These are phyloP conservation scores for Ganaspis sp. DNA, from an alignment of 1,140 invertebrate species.

Conservation along the genomic window DNA sequence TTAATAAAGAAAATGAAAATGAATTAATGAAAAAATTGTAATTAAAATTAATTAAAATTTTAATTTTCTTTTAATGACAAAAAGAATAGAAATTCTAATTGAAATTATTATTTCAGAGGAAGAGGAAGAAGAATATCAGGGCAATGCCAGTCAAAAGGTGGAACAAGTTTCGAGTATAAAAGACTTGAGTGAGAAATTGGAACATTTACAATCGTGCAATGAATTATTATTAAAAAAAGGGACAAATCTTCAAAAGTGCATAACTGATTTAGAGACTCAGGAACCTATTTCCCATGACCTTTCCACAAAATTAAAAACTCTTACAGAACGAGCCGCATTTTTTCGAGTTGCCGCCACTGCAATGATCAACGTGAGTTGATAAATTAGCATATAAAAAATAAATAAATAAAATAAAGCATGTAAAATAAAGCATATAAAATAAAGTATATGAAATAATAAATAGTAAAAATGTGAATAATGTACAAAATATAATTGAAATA, in stretches of 20 bases:
- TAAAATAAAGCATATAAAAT: no score
- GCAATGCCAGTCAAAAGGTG: slow-evolving; percentile 71
- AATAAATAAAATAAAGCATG: no score
- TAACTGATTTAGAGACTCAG: slow-evolving; percentile 89
- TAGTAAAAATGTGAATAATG: background rate
- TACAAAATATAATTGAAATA: slow-evolving; percentile 22
- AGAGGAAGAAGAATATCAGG: slow-evolving; percentile 86
- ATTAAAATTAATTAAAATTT: slow-evolving; percentile 19
- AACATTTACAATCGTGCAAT: slow-evolving; percentile 93
- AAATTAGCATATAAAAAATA: no score
- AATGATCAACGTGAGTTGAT: slow-evolving; percentile 93
- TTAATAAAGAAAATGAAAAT: no score
- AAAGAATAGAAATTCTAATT: slow-evolving; percentile 25
- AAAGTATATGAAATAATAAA: no score
- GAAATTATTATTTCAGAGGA: slow-evolving; percentile 80
- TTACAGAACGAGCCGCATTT: slow-evolving; percentile 92
- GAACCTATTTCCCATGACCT: slow-evolving; percentile 79
- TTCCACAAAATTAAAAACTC: slow-evolving; percentile 82
- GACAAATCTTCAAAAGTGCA: slow-evolving; percentile 86
- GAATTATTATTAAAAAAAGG: slow-evolving; percentile 94
- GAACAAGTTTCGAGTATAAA: slow-evolving; percentile 78
- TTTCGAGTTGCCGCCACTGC: slow-evolving; percentile 96
- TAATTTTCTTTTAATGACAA: background rate
- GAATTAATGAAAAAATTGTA: no score
- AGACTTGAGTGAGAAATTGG: slow-evolving; percentile 81